Evolutionary conservation across 2,888 invertebrate genomes (phyloP).

Genomic region (Andrena bucephala): DNA sequence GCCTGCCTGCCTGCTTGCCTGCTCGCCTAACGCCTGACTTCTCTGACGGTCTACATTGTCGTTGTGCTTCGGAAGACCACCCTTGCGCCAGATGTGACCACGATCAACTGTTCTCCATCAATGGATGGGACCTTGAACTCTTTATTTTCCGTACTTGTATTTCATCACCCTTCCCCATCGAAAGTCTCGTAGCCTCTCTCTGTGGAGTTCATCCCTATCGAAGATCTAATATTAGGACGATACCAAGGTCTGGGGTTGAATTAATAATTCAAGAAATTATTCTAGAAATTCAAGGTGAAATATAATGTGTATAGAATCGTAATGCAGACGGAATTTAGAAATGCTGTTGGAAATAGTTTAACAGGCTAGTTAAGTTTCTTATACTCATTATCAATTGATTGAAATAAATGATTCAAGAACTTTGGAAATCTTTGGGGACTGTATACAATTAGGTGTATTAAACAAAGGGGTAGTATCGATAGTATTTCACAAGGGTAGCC

Average conservation of each 20-base stretch:
- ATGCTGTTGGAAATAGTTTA: too few relatives aligned
- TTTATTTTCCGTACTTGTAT: constrained; percentile 29
- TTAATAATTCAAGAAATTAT: background rate
- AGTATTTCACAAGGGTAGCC: too few relatives aligned
- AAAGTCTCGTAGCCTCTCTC: background rate
- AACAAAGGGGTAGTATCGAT: too few relatives aligned
- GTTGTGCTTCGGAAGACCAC: constrained; percentile 50
- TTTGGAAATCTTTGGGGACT: too few relatives aligned
- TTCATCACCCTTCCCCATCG: background rate
- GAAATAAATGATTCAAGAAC: too few relatives aligned
- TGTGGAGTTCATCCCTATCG: background rate
- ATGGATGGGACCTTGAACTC: constrained; percentile 62
- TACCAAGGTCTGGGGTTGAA: background rate
- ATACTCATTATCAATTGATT: too few relatives aligned
- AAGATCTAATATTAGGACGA: constrained; percentile 21
- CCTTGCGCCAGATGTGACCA: constrained; percentile 44
- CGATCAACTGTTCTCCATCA: constrained; percentile 45
- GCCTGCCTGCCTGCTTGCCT: constrained; percentile 58
- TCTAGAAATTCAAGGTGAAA: too few relatives aligned
- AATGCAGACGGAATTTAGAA: too few relatives aligned
- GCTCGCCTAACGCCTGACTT: constrained; percentile 60
- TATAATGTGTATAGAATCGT: too few relatives aligned
- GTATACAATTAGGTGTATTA: too few relatives aligned
- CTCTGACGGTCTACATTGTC: constrained; percentile 50
- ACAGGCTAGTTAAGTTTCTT: too few relatives aligned